Percentiles rank a stretch among this genome's conserved stretches.
Conservation (phyloP, 2,888 invertebrate species). For the Parelbella ahira region DNA sequence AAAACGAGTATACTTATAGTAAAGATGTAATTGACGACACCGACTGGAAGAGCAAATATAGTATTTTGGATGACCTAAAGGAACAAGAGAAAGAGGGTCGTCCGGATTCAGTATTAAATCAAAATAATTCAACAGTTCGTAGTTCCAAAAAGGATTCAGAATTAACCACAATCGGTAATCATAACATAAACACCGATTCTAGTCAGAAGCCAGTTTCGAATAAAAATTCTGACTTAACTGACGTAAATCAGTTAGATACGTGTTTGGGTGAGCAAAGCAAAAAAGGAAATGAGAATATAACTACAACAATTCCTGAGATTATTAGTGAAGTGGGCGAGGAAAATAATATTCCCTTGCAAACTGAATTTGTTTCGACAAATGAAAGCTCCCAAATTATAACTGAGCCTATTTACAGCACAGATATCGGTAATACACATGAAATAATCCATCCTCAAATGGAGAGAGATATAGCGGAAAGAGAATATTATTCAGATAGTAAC, state of each 20-base stretch:
- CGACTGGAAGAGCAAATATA: conserved; percentile 72
- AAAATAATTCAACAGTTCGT: background rate
- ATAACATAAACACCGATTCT: too few relatives aligned
- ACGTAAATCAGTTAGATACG: too few relatives aligned
- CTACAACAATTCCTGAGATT: too few relatives aligned
- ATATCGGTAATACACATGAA: background rate
- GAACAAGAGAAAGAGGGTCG: conserved; percentile 44
- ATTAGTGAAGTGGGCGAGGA: too few relatives aligned
- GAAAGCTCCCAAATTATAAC: too few relatives aligned
- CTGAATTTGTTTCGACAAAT: too few relatives aligned
- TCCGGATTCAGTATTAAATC: background rate
- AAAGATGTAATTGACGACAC: conserved; percentile 34
- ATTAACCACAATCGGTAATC: background rate
- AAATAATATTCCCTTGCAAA: too few relatives aligned
- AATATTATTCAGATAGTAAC: conserved; percentile 15
- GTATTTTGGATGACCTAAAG: conserved; percentile 61
- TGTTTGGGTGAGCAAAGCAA: too few relatives aligned
- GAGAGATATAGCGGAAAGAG: conserved; percentile 3
- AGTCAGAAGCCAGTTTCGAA: too few relatives aligned
- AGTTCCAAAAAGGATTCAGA: background rate
- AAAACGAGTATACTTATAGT: conserved; percentile 31
- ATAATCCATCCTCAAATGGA: background rate
- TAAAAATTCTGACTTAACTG: too few relatives aligned
- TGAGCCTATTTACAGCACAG: too few relatives aligned
- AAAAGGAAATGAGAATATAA: too few relatives aligned